Evolutionary conservation across 1,140 invertebrate genomes (phyloP), one percentile per base, ranked within the genome.

Genomic region (Dicyema japonicum): DNA sequence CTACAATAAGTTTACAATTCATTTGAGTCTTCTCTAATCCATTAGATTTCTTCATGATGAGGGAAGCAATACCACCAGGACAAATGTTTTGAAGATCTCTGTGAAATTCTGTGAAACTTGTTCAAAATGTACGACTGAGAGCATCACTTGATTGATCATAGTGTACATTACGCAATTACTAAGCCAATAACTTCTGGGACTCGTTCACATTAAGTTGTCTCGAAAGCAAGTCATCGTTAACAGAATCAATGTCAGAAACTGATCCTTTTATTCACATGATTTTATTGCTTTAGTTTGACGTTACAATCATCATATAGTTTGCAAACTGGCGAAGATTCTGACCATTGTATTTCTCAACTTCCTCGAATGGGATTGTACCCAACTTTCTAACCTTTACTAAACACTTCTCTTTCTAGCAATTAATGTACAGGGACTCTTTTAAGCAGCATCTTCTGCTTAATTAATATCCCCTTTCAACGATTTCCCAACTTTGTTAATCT

Each of bases 201-300:
- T 74, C 70, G 29, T 85, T 69, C 1, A 97, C 50, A 47, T 92
- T 92, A 92, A 80, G 35, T 60, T 92, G 40, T 97, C 80, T 41
- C 88, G 78, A 0, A 78, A 88, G 51, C 92, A 94, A 39, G 75
- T 85, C 38, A n/a, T n/a, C n/a, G n/a, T n/a, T n/a, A n/a, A n/a
- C n/a, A n/a, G n/a, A n/a, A n/a, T n/a, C n/a, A n/a, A n/a, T n/a
- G n/a, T n/a, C n/a, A n/a, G 92, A 67, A 92, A 97, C 47, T 97
- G 85, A 51, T 97, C 85, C 33, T 94, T 48, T 94, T 94, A 51
- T 97, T 97, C 1, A 97, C 82, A 51, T 94, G 85, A 39, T 72
- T 80, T 48, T 90, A 97, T 48, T 88, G 88, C 50, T 94, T 94
- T 13, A 97, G 49, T 42, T 94, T 75, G 40, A 70, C 67, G 45